Evolutionary conservation across 30 jellyfish, hydroid and myxozoan genomes (phyloP).

Genomic region (Kudoa iwatai): DNA sequence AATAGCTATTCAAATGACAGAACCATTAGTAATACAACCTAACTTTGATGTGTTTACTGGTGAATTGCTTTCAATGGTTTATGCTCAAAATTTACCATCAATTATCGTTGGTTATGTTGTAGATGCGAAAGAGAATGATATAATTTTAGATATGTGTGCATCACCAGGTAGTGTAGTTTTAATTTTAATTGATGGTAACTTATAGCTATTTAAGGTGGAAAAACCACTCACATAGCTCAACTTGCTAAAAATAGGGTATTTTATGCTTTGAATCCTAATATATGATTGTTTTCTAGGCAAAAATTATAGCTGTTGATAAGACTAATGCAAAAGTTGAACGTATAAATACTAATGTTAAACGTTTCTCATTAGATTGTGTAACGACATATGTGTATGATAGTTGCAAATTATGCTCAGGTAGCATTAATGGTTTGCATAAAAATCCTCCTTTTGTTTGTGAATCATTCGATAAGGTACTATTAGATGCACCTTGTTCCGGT

Average conservation of each 20-base stretch:
- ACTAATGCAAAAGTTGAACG: slow-evolving; percentile 12
- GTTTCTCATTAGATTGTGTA: slow-evolving; percentile 7
- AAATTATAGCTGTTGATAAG: slow-evolving; percentile 29
- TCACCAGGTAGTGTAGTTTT: slow-evolving; percentile 29
- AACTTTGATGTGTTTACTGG: slow-evolving; percentile 7
- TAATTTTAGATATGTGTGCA: slow-evolving; percentile 70
- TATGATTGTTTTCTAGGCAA: slow-evolving; percentile 10
- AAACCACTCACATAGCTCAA: slow-evolving; percentile 53
- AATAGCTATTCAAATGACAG: slow-evolving; percentile 14
- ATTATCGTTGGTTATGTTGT: slow-evolving; percentile 19
- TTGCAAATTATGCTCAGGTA: slow-evolving; percentile 7
- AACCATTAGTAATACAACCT: slow-evolving; percentile 7
- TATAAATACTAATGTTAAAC: slow-evolving; percentile 4
- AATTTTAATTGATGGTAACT: too few species aligned
- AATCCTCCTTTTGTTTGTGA: slow-evolving; percentile 35
- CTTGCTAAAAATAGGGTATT: slow-evolving; percentile 12
- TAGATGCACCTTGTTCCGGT: slow-evolving; percentile 95
- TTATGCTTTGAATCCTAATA: slow-evolving; percentile 1
- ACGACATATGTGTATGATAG: slow-evolving; percentile 19
- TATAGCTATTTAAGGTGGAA: slow-evolving; percentile 24
- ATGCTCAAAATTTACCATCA: slow-evolving; percentile 76
- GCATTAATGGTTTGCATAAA: slow-evolving; percentile 3
- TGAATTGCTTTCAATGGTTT: slow-evolving; percentile 7
- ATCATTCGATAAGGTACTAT: slow-evolving; percentile 18
- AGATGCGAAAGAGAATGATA: slow-evolving; percentile 7